Evolutionary conservation across 2,797 vertebrate species (phyloP), one percentile per base, ranked within the genome.

Genomic region (Microctenopoma steveboyesi): DNA sequence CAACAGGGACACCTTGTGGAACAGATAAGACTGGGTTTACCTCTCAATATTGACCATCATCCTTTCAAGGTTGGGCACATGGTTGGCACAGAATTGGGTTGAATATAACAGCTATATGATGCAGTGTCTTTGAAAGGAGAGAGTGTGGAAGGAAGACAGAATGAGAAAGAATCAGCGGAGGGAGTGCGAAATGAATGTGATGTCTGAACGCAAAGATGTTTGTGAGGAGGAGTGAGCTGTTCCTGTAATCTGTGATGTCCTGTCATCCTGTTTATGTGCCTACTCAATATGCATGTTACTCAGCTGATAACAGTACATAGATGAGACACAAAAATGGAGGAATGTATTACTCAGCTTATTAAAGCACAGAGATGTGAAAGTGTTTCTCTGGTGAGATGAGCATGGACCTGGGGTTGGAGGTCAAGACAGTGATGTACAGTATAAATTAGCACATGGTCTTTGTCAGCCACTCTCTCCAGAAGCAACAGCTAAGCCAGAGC

Each of bases 211-310:
- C 79, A 78, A 79, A 86, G 80, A 83, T 86, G 73, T 79, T 84
- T 76, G 80, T 79, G 88, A 87, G 86, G 88, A 88, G 87, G 88
- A 87, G 88, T 83, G 90, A 86, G 79, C 83, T 90, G 88, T 86
- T 86, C 79, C 72, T 88, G 84, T 81, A 86, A 87, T 88, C 84
- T 3, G 60, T 69, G 83, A 80, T 88, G 86, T 89, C 82, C 86
- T 81, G 85, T 90, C 88, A 88, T 85, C 75, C 37, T 86, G 83
- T 84, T 86, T 70, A 64, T 72, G 75, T 87, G 88, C 86, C 88
- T 88, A 82, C 88, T 89, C 81, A 84, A 69, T 88, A 83, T 89
- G 83, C 88, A 84, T 81, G 79, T 91, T 92, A 81, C 79, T 90
- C 85, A 89, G 78, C 72, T 69, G 75, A 84, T 78, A 80, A 64